These are phyloP conservation scores for Seira ritae DNA, from an alignment of 2,888 invertebrate species.

Conservation along the genomic window DNA sequence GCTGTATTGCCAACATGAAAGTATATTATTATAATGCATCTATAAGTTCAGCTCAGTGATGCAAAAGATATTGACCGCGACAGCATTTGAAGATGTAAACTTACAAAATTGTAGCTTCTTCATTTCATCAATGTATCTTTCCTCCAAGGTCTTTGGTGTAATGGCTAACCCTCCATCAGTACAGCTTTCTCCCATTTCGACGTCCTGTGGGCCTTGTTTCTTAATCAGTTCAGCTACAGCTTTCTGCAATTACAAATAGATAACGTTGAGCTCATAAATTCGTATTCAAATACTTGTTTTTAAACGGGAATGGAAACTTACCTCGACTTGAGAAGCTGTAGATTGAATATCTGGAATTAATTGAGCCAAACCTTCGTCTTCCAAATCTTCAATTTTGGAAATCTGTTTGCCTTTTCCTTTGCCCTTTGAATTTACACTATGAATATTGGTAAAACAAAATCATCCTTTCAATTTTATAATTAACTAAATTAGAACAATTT, in stretches of 20 bases:
- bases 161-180: constrained; percentile 73
- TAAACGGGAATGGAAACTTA: constrained; percentile 59
- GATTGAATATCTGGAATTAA: constrained; percentile 94
- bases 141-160: constrained; percentile 81
- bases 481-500: not conserved
- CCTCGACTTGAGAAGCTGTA: constrained; percentile 77
- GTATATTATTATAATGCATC: constrained; percentile 4
- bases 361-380: constrained; percentile 91
- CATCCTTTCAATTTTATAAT: not conserved
- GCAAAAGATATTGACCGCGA: too few relatives aligned
- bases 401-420: constrained; percentile 74
- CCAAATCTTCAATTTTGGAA: constrained; percentile 81
- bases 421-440: constrained; percentile 62
- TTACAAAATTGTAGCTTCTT: constrained; percentile 91
- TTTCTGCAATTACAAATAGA: constrained; percentile 46
- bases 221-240: constrained; percentile 66
- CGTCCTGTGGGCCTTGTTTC: constrained; percentile 66
- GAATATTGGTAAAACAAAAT: constrained; percentile 19
- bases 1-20: constrained; percentile 78
- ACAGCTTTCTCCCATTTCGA: constrained; percentile 70
- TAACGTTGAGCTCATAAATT: too few relatives aligned
- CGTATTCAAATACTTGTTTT: too few relatives aligned
- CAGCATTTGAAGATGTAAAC: constrained; percentile 72
- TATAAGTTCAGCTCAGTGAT: not conserved
- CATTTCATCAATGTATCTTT: constrained; percentile 91